phyloP scores from a whole-genome alignment of 2,113 vertebrate species.

The Oenanthe melanoleuca region DNA sequence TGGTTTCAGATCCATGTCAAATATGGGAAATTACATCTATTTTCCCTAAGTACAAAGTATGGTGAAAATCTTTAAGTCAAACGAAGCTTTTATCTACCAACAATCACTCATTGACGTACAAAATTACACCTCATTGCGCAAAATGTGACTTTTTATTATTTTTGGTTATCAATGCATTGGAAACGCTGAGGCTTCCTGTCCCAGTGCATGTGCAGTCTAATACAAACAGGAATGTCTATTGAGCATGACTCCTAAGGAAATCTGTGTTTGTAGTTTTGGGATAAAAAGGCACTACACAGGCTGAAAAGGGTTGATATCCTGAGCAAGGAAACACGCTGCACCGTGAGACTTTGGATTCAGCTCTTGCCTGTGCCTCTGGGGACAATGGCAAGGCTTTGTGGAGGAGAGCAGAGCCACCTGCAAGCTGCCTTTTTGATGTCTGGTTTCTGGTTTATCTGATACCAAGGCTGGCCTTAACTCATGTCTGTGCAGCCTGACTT shows the following conservation, averaged over 20 bases:
- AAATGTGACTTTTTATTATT: background rate
- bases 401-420: background rate
- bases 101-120: background rate
- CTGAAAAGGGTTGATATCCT: background rate
- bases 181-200: conserved; percentile 21
- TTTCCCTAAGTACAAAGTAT: background rate
- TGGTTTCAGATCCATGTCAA: background rate
- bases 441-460: background rate
- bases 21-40: background rate
- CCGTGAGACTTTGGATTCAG: background rate
- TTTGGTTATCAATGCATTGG: conserved; percentile 23
- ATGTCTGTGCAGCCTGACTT: background rate
- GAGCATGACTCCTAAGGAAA: conserved; percentile 25
- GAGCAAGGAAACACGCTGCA: background rate
- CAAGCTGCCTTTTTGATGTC: background rate
- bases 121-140: background rate
- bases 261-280: background rate
- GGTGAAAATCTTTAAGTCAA: background rate
- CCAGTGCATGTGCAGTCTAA: background rate
- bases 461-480: no score
- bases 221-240: background rate
- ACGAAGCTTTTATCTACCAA: conserved; percentile 2
- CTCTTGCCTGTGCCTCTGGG: background rate
- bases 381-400: background rate
- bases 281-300: background rate